Evolutionary conservation across 2,113 vertebrate species (phyloP).

Genomic region (Periophthalmodon schlosseri): DNA sequence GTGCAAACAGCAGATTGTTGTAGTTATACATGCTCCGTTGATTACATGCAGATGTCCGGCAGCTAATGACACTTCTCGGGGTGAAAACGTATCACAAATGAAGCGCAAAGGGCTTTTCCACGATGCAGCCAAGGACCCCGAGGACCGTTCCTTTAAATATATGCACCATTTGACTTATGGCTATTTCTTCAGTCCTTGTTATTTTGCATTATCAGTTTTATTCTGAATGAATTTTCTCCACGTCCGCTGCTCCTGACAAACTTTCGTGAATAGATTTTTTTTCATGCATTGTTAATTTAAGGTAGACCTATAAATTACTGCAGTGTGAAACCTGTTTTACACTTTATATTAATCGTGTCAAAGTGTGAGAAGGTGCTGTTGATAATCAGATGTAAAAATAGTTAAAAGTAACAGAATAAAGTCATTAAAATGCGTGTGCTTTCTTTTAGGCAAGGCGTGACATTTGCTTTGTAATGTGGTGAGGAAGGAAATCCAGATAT

Average conservation of each 20-base stretch:
- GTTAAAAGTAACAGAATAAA: not conserved
- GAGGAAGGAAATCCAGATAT: not conserved
- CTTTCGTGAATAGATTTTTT: too few species aligned
- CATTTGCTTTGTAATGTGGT: not conserved
- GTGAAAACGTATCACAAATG: constrained; percentile 13
- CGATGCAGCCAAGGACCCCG: not conserved
- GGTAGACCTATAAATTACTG: not conserved
- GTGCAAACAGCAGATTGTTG: constrained; percentile 8
- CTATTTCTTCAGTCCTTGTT: not conserved
- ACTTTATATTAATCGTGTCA: not conserved
- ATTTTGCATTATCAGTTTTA: too few species aligned
- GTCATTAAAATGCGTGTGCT: not conserved
- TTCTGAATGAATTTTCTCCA: too few species aligned
- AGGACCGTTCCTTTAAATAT: not conserved
- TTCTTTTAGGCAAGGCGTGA: not conserved
- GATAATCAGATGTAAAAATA: not conserved
- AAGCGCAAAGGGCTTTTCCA: constrained; percentile 29
- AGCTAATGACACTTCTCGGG: constrained; percentile 31
- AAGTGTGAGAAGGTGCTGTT: not conserved
- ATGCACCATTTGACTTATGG: not conserved
- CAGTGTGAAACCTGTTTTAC: not conserved
- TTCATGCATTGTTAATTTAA: not conserved
- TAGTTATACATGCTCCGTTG: constrained; percentile 11
- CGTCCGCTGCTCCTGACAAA: too few species aligned
- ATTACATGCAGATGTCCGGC: constrained; percentile 50